Evolutionary conservation across 2,113 vertebrate genomes (phyloP).

Genomic region (Saccopteryx leptura): DNA sequence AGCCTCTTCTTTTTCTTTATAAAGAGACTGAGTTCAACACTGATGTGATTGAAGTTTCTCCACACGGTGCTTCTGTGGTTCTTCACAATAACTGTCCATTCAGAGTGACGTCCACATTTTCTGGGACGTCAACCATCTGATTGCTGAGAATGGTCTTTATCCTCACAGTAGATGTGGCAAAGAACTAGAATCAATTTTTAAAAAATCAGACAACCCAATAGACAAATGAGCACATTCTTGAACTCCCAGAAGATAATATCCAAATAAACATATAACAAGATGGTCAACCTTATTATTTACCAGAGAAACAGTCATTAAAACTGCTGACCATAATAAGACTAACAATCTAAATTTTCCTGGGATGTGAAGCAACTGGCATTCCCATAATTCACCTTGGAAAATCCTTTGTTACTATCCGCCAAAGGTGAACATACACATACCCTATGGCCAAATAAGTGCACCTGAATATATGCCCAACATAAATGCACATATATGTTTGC

Average conservation of each 20-base stretch:
- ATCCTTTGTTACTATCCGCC: not conserved
- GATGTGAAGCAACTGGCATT: not conserved
- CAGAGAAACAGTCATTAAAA: not conserved
- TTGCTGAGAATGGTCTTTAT: no score
- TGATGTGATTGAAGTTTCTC: no score
- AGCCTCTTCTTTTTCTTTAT: no score
- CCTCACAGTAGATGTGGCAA: no score
- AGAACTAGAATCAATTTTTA: not conserved
- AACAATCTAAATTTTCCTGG: not conserved
- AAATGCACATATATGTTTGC: not conserved
- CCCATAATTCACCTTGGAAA: not conserved
- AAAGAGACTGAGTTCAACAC: no score
- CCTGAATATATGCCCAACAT: not conserved
- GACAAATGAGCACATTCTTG: not conserved
- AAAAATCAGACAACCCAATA: not conserved
- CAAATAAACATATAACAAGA: not conserved
- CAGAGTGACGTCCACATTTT: no score
- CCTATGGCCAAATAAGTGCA: not conserved
- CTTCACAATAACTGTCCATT: no score
- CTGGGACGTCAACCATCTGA: no score
- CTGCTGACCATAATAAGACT: not conserved
- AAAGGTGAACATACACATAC: not conserved
- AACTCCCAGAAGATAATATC: not conserved
- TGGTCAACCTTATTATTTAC: not conserved
- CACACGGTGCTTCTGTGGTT: no score